Evolutionary conservation across 2,888 invertebrate species (phyloP).

Genomic region (Ennomos erosarius): DNA sequence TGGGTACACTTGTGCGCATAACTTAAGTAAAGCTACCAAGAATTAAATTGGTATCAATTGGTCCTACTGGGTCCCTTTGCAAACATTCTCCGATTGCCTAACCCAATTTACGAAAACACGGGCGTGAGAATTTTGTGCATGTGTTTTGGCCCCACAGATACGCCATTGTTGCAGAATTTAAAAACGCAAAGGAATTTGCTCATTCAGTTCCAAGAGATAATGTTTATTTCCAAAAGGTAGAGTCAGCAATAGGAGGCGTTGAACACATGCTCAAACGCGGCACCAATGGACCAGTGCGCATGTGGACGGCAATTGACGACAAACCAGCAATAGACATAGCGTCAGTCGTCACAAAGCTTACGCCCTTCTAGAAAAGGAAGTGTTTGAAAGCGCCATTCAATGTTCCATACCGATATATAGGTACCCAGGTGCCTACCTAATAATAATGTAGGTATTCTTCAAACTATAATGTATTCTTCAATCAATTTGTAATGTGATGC

Average conservation of each 20-base stretch:
- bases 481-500: no score
- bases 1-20: constrained; percentile 45
- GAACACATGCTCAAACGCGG: constrained; percentile 46
- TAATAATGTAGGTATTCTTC: no score
- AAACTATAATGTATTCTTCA: no score
- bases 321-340: constrained; percentile 49
- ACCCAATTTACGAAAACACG: constrained; percentile 48
- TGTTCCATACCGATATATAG: no score
- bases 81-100: no score
- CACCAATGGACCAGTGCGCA: constrained; percentile 44
- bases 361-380: constrained; percentile 15
- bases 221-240: constrained; percentile 40
- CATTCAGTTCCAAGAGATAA: neutral
- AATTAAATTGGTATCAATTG: no score
- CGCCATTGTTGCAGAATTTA: constrained; percentile 50
- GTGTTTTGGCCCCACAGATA: constrained; percentile 55
- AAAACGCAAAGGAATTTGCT: constrained; percentile 27
- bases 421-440: no score
- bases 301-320: constrained; percentile 45
- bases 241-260: constrained; percentile 44
- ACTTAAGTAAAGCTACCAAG: constrained; percentile 1
- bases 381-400: neutral
- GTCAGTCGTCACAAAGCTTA: constrained; percentile 33
- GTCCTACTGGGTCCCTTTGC: no score
- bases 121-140: constrained; percentile 52